Evolutionary conservation across 2,113 vertebrate species (phyloP).

Genomic region (Dasyprocta punctata): DNA sequence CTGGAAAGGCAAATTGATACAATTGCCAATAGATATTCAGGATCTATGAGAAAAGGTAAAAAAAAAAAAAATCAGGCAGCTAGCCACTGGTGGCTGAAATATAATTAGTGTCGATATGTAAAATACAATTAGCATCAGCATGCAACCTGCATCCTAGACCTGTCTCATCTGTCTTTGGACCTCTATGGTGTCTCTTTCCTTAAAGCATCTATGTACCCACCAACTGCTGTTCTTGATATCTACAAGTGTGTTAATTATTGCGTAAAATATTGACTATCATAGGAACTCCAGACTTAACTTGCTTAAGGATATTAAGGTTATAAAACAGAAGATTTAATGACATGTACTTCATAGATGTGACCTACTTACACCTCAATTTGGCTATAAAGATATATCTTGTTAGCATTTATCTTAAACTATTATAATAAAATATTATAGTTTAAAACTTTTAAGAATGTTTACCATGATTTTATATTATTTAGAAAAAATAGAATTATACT

Average conservation of each 20-base stretch:
- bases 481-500: neutral
- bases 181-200: neutral
- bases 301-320: neutral
- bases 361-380: neutral
- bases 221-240: neutral
- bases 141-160: neutral
- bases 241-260: neutral
- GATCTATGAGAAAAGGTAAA: neutral
- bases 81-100: conserved; percentile 57
- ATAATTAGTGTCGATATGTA: conserved; percentile 68
- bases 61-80: neutral
- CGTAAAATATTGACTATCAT: conserved; percentile 22
- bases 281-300: neutral
- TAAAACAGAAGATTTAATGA: neutral
- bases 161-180: conserved; percentile 22
- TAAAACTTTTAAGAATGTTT: neutral
- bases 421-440: neutral
- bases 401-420: neutral
- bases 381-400: neutral
- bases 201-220: neutral
- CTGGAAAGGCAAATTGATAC: conserved; percentile 55
- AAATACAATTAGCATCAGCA: conserved; percentile 62
- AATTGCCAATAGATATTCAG: conserved; percentile 49
- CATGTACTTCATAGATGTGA: neutral
- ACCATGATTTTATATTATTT: neutral